A percentile compares a stretch with the other conserved stretches of the same genome.
These are phyloP conservation scores for Nicator chloris DNA, from an alignment of 2,113 vertebrate species.

Conservation along the genomic window DNA sequence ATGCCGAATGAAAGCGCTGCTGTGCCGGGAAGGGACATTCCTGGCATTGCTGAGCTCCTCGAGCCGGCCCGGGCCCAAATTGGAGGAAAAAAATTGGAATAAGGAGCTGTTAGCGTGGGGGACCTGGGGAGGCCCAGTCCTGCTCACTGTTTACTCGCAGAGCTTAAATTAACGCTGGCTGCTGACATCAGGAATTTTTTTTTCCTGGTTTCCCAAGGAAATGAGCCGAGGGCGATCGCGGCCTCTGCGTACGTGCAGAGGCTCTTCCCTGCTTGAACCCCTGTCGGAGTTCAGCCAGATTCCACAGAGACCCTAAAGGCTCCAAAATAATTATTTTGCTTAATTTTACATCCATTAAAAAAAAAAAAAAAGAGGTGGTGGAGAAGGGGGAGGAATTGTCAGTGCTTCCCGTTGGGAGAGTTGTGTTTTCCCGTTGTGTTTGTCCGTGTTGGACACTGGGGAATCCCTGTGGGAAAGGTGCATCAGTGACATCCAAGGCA, in stretches of 20 bases:
- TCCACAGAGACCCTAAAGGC: not conserved
- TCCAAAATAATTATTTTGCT: not conserved
- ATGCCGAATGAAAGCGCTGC: constrained; percentile 26
- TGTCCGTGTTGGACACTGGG: fast-evolving
- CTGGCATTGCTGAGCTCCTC: constrained; percentile 54
- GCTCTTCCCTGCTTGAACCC: not conserved
- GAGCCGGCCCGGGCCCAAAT: not conserved
- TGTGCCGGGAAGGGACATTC: constrained; percentile 44
- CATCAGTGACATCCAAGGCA: fast-evolving
- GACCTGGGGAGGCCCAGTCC: constrained; percentile 19
- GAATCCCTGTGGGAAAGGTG: not conserved
- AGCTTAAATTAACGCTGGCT: constrained; percentile 29
- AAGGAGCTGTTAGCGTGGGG: not conserved
- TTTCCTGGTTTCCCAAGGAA: constrained; percentile 9
- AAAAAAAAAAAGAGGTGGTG: too few relatives aligned
- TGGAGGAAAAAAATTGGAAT: not conserved
- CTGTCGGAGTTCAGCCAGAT: not conserved
- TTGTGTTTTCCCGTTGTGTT: fast-evolving
- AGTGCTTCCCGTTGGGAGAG: fast-evolving
- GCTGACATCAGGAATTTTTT: constrained; percentile 16
- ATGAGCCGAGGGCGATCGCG: not conserved
- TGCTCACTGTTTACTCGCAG: not conserved
- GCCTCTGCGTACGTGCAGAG: not conserved
- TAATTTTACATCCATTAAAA: fast-evolving
- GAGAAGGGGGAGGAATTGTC: not conserved